Percentiles rank a stretch among this genome's conserved stretches.
Conservation (phyloP, 37 sponge, comb jelly and placozoan species). For the Bolinopsis microptera region DNA sequence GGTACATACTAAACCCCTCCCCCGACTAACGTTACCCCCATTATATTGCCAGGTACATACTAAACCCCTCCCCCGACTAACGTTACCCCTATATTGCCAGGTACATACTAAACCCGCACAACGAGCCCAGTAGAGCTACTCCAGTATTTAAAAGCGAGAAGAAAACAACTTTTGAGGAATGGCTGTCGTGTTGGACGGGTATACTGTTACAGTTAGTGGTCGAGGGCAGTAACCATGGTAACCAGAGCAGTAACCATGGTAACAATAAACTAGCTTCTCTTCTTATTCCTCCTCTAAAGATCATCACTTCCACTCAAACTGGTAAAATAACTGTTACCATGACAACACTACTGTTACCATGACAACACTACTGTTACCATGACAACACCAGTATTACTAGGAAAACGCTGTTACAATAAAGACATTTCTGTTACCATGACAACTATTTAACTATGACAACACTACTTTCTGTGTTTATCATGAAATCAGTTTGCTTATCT, state of each 20-base stretch:
- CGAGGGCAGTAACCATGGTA: slow-evolving; percentile 27
- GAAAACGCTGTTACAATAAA: too few relatives aligned
- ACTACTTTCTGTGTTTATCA: too few relatives aligned
- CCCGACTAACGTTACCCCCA: too few relatives aligned
- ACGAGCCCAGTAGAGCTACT: neutral
- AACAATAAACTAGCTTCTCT: neutral
- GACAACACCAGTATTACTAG: too few relatives aligned
- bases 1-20: too few relatives aligned
- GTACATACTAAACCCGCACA: neutral
- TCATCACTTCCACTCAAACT: slow-evolving; percentile 43
- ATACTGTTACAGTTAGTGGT: slow-evolving; percentile 7
- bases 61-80: neutral
- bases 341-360: too few relatives aligned
- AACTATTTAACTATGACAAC: too few relatives aligned
- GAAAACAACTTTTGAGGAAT: neutral
- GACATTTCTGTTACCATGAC: too few relatives aligned
- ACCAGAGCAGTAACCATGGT: too few relatives aligned
- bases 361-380: too few relatives aligned
- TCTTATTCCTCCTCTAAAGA: slow-evolving; percentile 1
- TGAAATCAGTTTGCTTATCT: too few relatives aligned
- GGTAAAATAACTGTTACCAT: slow-evolving; percentile 1
- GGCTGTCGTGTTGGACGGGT: neutral
- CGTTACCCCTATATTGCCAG: neutral
- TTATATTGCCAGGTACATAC: slow-evolving; percentile 31
- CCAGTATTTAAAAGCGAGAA: neutral